Base-by-base conservation (phyloP, 2,797 vertebrate species). In the Coregonus sp. region DNA sequence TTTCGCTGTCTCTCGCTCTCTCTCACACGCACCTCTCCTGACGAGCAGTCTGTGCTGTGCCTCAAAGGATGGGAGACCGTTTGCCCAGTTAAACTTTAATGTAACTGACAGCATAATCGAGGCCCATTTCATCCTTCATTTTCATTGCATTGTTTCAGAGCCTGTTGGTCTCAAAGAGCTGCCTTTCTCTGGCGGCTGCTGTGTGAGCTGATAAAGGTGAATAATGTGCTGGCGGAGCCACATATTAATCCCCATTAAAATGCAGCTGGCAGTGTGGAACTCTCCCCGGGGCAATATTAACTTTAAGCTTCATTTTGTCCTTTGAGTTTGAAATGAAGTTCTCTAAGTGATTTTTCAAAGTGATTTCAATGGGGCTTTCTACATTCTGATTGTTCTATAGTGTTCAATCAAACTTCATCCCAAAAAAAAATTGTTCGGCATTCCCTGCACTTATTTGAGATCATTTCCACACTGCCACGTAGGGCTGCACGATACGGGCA, bases 191-290 rank as follows among this genome's bases (percentile, higher is more conserved):
- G n/a, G 5, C 51, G 84, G 86, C 86, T 87, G 25, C 9, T 92
- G 86, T 90, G 89, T 86, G 84, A 86, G 88, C 87, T 90, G 89
- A 90, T 93, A 88, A 87, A 92, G 88, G 91, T 92, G 90, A 93
- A 90, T 90, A 91, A 90, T 90, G 86, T 87, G 88, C 86, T 70
- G 78, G 81, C 86, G 83, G 85, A 87, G 88, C 52, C 51, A 75
- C 77, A 85, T 90, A 92, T 89, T 91, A 92, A 92, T 91, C 86
- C 89, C 82, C 87, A 92, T 93, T 93, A 92, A 92, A 91, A 93
- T 91, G 90, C 90, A 89, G 89, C 89, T 85, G 87, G 86, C 82
- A 75, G 56, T 84, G 82, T 80, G 29, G 80, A 91, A 87, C 86
- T 88, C 87, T 92, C 91, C 80, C 82, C 70, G 18, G 89, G 87